These are phyloP conservation scores for Lypha dubia DNA, from an alignment of 2,888 invertebrate genomes.

Conservation along the genomic window DNA sequence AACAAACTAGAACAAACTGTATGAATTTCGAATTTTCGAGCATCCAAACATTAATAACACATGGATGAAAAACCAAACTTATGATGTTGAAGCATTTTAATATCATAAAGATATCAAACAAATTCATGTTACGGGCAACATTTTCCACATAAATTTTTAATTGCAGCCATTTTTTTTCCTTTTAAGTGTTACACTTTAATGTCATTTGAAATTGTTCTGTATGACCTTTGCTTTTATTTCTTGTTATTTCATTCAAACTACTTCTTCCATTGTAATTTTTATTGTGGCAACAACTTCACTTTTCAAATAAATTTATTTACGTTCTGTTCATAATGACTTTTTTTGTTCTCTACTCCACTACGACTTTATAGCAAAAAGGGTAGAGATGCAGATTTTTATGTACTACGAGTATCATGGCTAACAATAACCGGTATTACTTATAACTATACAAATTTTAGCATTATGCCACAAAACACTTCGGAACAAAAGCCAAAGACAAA, in stretches of 20 bases:
- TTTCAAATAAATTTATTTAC: constrained; percentile 8
- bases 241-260: neutral
- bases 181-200: neutral
- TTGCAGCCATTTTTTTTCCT: neutral
- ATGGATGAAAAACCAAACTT: too few relatives aligned
- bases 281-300: constrained; percentile 12
- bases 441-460: constrained; percentile 31
- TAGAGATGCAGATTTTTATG: neutral
- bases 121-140: neutral
- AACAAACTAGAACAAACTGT: too few relatives aligned
- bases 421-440: constrained; percentile 53
- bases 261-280: constrained; percentile 11
- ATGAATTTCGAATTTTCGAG: too few relatives aligned
- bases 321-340: constrained; percentile 21
- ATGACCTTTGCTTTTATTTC: neutral
- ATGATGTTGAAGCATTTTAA: too few relatives aligned
- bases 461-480: constrained; percentile 34
- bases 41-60: too few relatives aligned
- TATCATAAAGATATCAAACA: neutral
- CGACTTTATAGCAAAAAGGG: neutral
- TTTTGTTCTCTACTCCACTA: neutral
- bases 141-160: neutral
- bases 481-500: constrained; percentile 28
- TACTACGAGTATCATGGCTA: constrained; percentile 18
- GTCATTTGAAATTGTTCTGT: neutral